Base-by-base conservation (phyloP, 2,113 vertebrate species). In the Nansenia antarctica region DNA sequence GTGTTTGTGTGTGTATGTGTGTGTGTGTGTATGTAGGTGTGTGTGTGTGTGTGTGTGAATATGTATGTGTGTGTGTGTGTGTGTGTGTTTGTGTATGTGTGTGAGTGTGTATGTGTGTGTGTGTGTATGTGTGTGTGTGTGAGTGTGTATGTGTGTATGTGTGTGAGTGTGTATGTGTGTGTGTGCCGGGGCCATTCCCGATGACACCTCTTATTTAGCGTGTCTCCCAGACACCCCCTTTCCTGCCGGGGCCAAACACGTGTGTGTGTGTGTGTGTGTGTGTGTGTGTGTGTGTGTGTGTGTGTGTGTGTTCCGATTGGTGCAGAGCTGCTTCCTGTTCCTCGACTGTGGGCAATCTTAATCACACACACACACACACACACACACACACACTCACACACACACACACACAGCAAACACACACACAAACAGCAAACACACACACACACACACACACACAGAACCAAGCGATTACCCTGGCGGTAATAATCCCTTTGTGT, bases 291-390 rank as follows among this genome's bases (percentile, higher is more conserved):
- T 65, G 59, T 74, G 65, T 11, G 35, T 37, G 35, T 5, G 35
- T 37, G 35, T 5, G 35, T 37, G 5, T 37, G 5, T 37, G 35
- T 20, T 49, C 2, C 8, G n/a, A 49, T 49, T 14, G 4, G 18
- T 49, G n/a, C n/a, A 49, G 45, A 49, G 9, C 15, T 39, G 37
- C 27, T 66, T 58, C 54, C 60, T 54, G 39, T 76, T 69, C 65
- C 61, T 80, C 78, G 72, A 69, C 66, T 24, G 55, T 63, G 70
- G 73, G 76, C 42, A 73, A 62, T 47, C 18, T 27, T 69, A 73
- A 80, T 69, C 65, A 68, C 4, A 37, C 20, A 26, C n/a, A n/a
- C n/a, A n/a, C n/a, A n/a, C n/a, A n/a, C n/a, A n/a, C n/a, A n/a
- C n/a, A n/a, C n/a, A n/a, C n/a, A n/a, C n/a, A n/a, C n/a, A n/a